phyloP scores from a whole-genome alignment of 2,888 invertebrate genomes.

The Cosmia trapezina region DNA sequence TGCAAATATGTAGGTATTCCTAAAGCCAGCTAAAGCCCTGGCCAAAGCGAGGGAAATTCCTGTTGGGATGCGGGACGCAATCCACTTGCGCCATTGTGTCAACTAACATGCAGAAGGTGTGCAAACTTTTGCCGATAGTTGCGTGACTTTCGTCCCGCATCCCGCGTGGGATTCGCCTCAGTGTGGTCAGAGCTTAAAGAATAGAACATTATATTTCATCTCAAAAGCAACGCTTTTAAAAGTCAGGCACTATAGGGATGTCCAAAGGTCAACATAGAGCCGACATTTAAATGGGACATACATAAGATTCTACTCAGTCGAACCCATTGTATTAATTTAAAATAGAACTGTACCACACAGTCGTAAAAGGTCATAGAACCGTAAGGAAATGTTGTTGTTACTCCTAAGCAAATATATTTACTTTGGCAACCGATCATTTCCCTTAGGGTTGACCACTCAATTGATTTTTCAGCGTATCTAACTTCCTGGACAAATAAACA shows the following conservation, averaged over 20 bases:
- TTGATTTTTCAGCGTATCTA: conserved; percentile 57
- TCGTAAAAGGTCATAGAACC: conserved; percentile 36
- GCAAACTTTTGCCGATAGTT: too few species aligned
- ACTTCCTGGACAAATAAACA: conserved; percentile 55
- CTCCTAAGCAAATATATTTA: conserved; percentile 55
- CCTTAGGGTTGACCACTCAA: conserved; percentile 55
- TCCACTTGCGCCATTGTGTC: too few species aligned
- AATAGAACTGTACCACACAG: conserved; percentile 11
- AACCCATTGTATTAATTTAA: conserved; percentile 21
- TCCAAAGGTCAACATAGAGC: conserved; percentile 12
- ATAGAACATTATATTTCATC: too few species aligned
- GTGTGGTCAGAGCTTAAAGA: too few species aligned
- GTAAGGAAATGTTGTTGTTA: conserved; percentile 53
- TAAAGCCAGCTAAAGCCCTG: too few species aligned
- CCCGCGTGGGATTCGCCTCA: too few species aligned
- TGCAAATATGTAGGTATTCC: neutral
- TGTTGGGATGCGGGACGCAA: too few species aligned
- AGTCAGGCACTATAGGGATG: neutral
- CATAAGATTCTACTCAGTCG: neutral
- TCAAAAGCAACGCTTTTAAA: neutral
- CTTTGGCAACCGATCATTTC: conserved; percentile 57
- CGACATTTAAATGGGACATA: conserved; percentile 13
- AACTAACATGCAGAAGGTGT: too few species aligned
- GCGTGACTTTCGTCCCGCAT: too few species aligned
- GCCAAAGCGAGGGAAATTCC: too few species aligned